Evolutionary conservation across 2,888 invertebrate genomes (phyloP), one percentile per base, ranked within the genome.

Genomic region (Conchocele bisecta): DNA sequence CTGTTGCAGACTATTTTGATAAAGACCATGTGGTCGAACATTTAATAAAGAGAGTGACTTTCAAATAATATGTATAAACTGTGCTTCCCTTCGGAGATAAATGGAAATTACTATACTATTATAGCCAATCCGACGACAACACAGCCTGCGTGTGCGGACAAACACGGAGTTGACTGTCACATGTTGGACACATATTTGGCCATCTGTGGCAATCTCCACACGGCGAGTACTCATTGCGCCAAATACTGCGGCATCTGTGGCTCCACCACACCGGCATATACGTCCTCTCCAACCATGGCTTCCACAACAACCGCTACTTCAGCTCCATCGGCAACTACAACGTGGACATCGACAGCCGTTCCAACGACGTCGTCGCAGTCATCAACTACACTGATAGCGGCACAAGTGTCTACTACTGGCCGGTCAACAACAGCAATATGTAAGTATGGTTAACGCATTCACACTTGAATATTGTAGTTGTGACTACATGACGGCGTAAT

Each of bases 231-330:
- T n/a, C 37, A 53, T 35, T 53, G 53, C 37, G 24, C 24, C 15
- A 53, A 35, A 20, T 53, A 11, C 29, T 53, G 53, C 20, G 53
- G 53, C 26, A 26, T 31, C 15, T 53, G 53, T 31, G n/a, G 24
- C 22, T 37, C 35, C 37, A 59, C 35, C 17, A 22, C 46, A 28
- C 5, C 17, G 0, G 28, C 46, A 3, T 26, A 35, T 17, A 20
- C 48, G 3, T 35, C 46, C 26, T 3, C 35, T 35, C 24, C 17
- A n/a, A 3, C 26, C 31, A 9, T n/a, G n/a, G 24, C 59, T n/a
- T 13, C 58, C n/a, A n/a, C 46, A 15, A 20, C 33, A 22, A 22
- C 41, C 22, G 26, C 26, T 3, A 22, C 48, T 31, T 17, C 48
- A 22, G 28, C 41, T 15, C 28, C 51, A 2, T 29, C 46, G 2